Evolutionary conservation across 2,113 vertebrate species (phyloP), one percentile per base, ranked within the genome.

Genomic region (Rousettus leschenaultii): DNA sequence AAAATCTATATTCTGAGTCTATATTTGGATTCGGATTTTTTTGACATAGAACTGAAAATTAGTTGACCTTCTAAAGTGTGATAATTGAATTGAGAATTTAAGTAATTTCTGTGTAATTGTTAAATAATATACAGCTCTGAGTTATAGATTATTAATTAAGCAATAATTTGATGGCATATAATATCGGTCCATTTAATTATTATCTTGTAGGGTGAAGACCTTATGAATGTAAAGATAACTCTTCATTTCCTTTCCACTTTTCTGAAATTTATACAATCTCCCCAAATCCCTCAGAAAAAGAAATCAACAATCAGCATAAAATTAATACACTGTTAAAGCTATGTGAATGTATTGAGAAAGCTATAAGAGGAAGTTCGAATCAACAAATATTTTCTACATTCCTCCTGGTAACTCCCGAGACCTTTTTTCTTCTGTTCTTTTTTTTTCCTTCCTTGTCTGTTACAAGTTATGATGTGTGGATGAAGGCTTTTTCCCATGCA

Each of bases 391-490:
- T 98, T 98, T 98, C 97, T 97, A 59, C 97, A 96, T 98, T 98
- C 97, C 95, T 98, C 71, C 96, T 97, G 96, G 97, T 97, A 98
- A 98, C 97, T 98, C 98, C 95, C 96, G 98, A 98, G 91, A 19
- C 77, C 59, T 1, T 96, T 97, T 98, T 98, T 92, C 98, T 96
- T 96, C 97, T 97, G 98, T 98, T 98, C 82, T 95, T 97, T 97
- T 51, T 10, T 10, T 10, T 53, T 88, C 96, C 96, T 91, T 93
- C 86, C 98, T 98, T 98, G 98, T 99, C 99, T 99, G 99, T 99
- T 99, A 99, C 99, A 98, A 99, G 98, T 99, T 99, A 99, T 99
- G 99, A 99, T 99, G 99, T 99, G 99, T 99, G 99, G 99, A 99
- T 99, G 99, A 99, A 99, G 99, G 99, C 99, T 99, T 99, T 99